phyloP scores from a whole-genome alignment of 2,797 vertebrate species.

The Dendrocincla fuliginosa region DNA sequence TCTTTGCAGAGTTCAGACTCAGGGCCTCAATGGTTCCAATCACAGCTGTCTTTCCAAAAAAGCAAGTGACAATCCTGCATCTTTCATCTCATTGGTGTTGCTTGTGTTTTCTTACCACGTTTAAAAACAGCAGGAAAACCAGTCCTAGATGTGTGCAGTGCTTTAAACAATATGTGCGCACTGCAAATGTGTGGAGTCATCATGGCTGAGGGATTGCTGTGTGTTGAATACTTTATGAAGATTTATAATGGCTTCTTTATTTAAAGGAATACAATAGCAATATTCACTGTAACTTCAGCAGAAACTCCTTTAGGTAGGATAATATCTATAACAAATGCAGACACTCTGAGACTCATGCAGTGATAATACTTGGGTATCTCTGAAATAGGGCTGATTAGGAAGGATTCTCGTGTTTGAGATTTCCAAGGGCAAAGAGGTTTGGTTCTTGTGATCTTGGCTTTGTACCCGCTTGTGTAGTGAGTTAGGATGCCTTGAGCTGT shows the following conservation, averaged over 20 bases:
- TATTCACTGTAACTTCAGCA: not conserved
- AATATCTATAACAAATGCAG: not conserved
- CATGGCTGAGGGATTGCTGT: not conserved
- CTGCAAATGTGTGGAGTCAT: not conserved
- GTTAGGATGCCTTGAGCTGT: not conserved
- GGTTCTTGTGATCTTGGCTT: not conserved
- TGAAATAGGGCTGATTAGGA: not conserved
- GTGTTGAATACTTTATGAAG: constrained; percentile 29
- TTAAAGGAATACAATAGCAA: not conserved
- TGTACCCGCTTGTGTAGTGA: not conserved
- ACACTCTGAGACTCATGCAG: not conserved
- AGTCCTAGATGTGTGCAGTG: not conserved
- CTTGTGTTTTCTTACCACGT: not conserved
- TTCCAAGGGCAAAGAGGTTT: not conserved
- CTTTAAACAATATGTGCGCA: not conserved
- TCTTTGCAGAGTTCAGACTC: not conserved
- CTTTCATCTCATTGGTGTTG: constrained; percentile 20
- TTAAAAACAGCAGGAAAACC: not conserved
- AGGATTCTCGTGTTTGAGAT: not conserved
- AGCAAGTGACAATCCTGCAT: not conserved
- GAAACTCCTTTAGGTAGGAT: constrained; percentile 23
- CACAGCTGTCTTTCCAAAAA: not conserved
- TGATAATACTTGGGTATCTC: not conserved
- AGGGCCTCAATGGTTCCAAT: not conserved
- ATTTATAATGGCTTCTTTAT: not conserved